Evolutionary conservation across 2,113 vertebrate species (phyloP).

Genomic region (Eolophus roseicapilla): DNA sequence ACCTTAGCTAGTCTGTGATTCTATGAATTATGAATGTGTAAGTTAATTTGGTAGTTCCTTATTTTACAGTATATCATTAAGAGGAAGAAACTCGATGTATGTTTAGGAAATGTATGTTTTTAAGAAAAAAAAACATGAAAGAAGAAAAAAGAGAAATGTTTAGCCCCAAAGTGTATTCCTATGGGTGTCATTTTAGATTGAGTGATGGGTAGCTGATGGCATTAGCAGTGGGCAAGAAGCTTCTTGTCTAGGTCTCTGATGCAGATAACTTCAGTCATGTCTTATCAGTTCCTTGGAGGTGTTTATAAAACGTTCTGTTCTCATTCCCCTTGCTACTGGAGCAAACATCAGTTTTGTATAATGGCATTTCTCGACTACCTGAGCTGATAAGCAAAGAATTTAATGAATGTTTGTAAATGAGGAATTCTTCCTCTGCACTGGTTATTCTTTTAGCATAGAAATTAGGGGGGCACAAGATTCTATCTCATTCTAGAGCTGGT

Average conservation of each 20-base stretch:
- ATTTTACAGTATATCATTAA: background rate
- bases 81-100: background rate
- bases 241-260: background rate
- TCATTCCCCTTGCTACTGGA: background rate
- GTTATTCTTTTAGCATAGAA: background rate
- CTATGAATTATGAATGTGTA: background rate
- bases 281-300: background rate
- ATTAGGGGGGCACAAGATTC: background rate
- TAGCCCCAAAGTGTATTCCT: background rate
- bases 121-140: background rate
- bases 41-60: background rate
- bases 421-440: background rate
- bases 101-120: background rate
- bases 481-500: background rate
- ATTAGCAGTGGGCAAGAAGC: background rate
- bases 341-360: background rate
- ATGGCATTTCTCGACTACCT: background rate
- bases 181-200: background rate
- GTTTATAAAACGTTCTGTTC: conserved; percentile 8
- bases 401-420: background rate
- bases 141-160: background rate
- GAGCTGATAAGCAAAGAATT: background rate
- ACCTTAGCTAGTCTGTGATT: background rate
- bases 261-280: background rate
- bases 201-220: background rate